Evolutionary conservation across 2,797 vertebrate species (phyloP).

Genomic region (Nyctibius grandis): DNA sequence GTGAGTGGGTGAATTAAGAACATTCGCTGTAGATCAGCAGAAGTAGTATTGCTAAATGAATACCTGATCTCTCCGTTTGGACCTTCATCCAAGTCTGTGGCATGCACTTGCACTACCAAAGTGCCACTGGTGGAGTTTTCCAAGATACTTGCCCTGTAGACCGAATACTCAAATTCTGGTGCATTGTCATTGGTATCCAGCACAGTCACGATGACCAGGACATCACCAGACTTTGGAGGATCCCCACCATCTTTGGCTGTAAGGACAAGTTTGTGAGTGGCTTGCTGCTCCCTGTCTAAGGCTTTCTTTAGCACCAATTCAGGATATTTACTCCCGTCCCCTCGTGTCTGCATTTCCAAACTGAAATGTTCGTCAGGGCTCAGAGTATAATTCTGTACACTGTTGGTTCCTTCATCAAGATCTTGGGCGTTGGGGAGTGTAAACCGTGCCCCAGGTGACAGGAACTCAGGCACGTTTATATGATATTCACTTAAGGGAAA

Average conservation of each 20-base stretch:
- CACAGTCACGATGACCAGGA: constrained; percentile 67
- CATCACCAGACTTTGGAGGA: constrained; percentile 65
- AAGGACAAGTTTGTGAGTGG: constrained; percentile 68
- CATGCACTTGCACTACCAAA: constrained; percentile 70
- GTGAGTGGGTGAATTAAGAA: constrained; percentile 76
- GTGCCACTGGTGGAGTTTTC: constrained; percentile 76
- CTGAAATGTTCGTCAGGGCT: constrained; percentile 70
- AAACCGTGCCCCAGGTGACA: constrained; percentile 71
- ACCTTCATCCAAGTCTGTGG: constrained; percentile 77
- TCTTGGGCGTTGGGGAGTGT: constrained; percentile 72
- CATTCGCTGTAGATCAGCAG: constrained; percentile 47
- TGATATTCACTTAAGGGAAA: constrained; percentile 69
- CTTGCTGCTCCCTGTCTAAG: constrained; percentile 77
- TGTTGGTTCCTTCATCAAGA: constrained; percentile 74
- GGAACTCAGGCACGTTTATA: constrained; percentile 74
- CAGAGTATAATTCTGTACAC: constrained; percentile 71
- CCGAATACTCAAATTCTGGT: constrained; percentile 69
- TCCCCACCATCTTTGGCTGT: constrained; percentile 73
- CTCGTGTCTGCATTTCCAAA: constrained; percentile 57
- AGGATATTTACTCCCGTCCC: constrained; percentile 73
- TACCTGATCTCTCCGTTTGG: constrained; percentile 75
- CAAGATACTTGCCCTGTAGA: constrained; percentile 72
- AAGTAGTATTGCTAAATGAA: constrained; percentile 73
- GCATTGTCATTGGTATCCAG: constrained; percentile 80
- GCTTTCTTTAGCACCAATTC: constrained; percentile 77